Conservation (phyloP, 2,797 vertebrate genomes). For the Syndactyla subalaris region DNA sequence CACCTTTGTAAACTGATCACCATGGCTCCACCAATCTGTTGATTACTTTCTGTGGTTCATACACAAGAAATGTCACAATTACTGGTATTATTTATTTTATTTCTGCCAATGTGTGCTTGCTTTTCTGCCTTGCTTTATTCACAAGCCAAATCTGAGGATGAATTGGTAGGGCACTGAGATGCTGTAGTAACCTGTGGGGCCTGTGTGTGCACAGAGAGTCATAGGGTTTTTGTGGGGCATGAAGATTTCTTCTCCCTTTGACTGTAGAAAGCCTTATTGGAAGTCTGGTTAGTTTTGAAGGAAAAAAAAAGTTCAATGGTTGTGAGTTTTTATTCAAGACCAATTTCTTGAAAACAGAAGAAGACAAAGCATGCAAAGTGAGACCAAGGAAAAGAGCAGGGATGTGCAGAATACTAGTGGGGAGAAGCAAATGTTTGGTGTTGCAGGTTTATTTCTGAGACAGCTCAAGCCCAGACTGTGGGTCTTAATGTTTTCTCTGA, state of each 20-base stretch:
- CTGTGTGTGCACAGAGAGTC: neutral
- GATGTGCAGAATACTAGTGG: neutral
- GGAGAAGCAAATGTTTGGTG: neutral
- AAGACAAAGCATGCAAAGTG: neutral
- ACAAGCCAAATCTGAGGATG: neutral
- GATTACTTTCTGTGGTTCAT: neutral
- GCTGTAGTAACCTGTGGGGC: neutral
- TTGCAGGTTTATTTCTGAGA: neutral
- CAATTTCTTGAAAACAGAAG: neutral
- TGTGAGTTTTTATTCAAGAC: neutral
- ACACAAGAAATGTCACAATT: neutral
- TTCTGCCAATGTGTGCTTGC: neutral
- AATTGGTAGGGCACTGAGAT: neutral
- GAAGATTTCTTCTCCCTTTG: neutral
- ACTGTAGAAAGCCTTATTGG: neutral
- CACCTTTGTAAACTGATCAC: constrained; percentile 23
- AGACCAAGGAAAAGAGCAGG: neutral
- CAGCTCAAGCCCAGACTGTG: neutral
- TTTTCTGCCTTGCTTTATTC: neutral
- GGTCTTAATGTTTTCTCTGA: neutral
- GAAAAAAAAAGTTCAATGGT: neutral
- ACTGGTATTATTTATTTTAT: neutral
- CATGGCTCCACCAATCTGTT: neutral
- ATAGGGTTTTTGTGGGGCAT: neutral
- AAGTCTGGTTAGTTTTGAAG: neutral